Base-by-base conservation (phyloP, 2,888 invertebrate species). In the Lasioglossum morio region DNA sequence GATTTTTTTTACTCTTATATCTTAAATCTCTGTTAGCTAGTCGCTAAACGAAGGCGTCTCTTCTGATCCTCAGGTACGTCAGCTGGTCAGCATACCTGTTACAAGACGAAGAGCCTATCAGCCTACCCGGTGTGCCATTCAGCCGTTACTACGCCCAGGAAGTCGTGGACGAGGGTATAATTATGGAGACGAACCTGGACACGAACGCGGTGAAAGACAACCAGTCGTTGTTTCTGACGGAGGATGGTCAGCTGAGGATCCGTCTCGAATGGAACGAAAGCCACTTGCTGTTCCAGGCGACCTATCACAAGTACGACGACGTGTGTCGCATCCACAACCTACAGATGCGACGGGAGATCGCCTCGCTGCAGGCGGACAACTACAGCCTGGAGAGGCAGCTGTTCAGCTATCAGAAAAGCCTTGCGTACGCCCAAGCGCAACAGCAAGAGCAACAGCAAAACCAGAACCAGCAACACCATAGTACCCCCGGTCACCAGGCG, bases 261-360 rank as follows among this genome's bases (percentile, higher is more conserved):
- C 97, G 98, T 89, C 96, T 98, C 76, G 98, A 98, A 93, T 98
- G 98, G 98, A 97, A 97, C 92, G 98, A 98, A 94, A 97, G 97
- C 77, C 97, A 98, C 93, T 96, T 98, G 81, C 96, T 98, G 82
- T 97, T 97, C 95, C 97, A 97, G 95, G 97, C 98, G 85, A 97
- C 97, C 85, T 98, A 98, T 95, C 97, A 98, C 95, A 97, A 97
- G 93, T 97, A 98, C 94, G 98, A 98, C 94, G 98, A 98, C 95
- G 97, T 98, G 72, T 97, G 97, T 92, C 96, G 98, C 89, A 96
- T 97, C 86, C 98, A 98, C 95, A 97, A 97, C 94, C 97, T 97
- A 94, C 98, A 98, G 94, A 98, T 98, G 98, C 97, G 97, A 93
- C 96, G 97, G 74, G 98, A 98, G 95, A 97, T 98, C 88, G 96